Conservation (phyloP, 2,888 invertebrate genomes). For the Himalopsyche kuldschensis region DNA sequence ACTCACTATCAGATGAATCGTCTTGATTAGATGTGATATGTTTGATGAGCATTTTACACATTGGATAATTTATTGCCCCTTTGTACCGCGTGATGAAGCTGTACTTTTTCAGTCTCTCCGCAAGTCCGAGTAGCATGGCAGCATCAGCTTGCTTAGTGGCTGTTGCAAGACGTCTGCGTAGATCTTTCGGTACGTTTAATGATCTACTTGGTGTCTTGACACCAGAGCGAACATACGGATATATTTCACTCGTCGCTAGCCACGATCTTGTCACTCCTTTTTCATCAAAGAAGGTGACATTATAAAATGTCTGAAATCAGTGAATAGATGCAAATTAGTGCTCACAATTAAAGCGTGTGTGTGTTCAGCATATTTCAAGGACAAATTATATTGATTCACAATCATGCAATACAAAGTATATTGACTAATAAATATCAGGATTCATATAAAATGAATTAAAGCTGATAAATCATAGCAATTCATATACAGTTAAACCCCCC, state of each 20-base stretch:
- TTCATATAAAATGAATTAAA: no score
- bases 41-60: slow-evolving; percentile 41
- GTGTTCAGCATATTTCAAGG: no score
- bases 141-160: slow-evolving; percentile 52
- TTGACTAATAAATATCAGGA: no score
- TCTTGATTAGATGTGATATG: no score
- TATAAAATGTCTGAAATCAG: slow-evolving; percentile 57
- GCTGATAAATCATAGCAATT: no score
- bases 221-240: slow-evolving; percentile 45
- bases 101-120: slow-evolving; percentile 50
- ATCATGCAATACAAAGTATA: no score
- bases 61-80: slow-evolving; percentile 49
- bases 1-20: no score
- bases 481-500: no score
- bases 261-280: slow-evolving; percentile 53
- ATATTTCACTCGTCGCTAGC: slow-evolving; percentile 50
- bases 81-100: slow-evolving; percentile 55
- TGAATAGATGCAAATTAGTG: not conserved
- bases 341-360: not conserved
- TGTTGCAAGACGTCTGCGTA: slow-evolving; percentile 46
- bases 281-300: slow-evolving; percentile 59
- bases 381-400: no score
- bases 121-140: slow-evolving; percentile 47
- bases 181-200: slow-evolving; percentile 41
- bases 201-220: not conserved